Conservation (phyloP, 2,888 invertebrate species). For the Erpobdella octoculata region DNA sequence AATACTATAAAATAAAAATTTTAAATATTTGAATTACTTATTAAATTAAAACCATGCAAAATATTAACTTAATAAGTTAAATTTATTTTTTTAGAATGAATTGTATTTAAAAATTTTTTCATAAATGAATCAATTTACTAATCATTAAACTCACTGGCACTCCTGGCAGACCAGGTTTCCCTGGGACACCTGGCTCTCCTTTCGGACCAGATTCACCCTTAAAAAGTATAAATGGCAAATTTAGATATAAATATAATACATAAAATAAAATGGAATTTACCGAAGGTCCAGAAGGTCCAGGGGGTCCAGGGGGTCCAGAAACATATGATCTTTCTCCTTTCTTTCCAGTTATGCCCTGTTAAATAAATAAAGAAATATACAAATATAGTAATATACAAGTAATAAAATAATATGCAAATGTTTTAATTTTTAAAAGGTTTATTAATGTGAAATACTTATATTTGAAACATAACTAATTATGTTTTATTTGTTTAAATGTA, state of each 20-base stretch:
- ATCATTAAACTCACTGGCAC: conserved; percentile 17
- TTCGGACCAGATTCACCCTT: conserved; percentile 15
- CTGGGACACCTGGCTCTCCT: conserved; percentile 20
- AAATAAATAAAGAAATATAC: background rate
- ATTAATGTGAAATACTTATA: too few species aligned
- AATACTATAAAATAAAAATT: too few species aligned
- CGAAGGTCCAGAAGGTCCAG: background rate
- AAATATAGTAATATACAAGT: background rate
- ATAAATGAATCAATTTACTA: too few species aligned
- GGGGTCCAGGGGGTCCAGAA: conserved; percentile 8
- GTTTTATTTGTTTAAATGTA: too few species aligned
- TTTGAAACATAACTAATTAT: too few species aligned
- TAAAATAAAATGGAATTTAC: background rate
- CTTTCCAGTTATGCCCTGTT: conserved; percentile 14
- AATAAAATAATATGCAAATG: background rate
- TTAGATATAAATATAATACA: background rate
- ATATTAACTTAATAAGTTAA: too few species aligned
- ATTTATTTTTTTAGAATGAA: too few species aligned
- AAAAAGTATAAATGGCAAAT: background rate
- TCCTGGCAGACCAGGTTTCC: conserved; percentile 13
- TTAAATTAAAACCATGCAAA: too few species aligned
- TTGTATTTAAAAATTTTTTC: too few species aligned
- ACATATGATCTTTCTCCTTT: conserved; percentile 3
- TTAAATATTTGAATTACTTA: too few species aligned
- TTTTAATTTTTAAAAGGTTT: too few species aligned